phyloP scores from a whole-genome alignment of 1,140 invertebrate species.

The Cyphomyrmex costatus region DNA sequence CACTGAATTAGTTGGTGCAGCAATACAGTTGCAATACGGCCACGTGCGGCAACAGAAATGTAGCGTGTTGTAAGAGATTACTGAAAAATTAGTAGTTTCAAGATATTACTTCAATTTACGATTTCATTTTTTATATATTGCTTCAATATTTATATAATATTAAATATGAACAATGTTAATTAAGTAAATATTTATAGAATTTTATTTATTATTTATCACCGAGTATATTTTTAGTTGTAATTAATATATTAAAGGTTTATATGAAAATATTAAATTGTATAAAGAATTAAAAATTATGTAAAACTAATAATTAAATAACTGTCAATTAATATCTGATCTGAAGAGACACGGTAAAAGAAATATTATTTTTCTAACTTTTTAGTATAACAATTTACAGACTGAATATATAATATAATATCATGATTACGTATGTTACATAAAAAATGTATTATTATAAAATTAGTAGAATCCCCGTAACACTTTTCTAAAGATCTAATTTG shows the following conservation, averaged over 20 bases:
- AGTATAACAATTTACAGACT: background rate
- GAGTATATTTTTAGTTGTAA: background rate
- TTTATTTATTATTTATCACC: background rate
- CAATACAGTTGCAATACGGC: background rate
- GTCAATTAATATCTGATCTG: background rate
- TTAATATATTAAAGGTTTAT: background rate
- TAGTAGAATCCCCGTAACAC: background rate
- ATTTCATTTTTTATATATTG: background rate
- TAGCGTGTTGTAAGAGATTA: conserved; percentile 31
- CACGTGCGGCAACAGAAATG: conserved; percentile 17
- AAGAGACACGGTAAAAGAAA: background rate
- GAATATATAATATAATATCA: conserved; percentile 23
- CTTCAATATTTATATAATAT: conserved; percentile 1
- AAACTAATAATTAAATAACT: background rate
- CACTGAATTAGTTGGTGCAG: background rate
- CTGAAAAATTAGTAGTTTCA: conserved; percentile 17
- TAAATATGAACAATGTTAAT: background rate
- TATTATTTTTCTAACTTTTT: background rate
- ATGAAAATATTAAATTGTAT: background rate
- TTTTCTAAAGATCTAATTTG: background rate
- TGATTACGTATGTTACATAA: background rate
- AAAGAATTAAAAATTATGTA: background rate
- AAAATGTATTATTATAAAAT: background rate
- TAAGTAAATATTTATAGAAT: background rate
- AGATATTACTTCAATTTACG: background rate